These are phyloP conservation scores for Tromatobia lineatoria DNA, from an alignment of 2,888 invertebrate genomes.

Conservation along the genomic window DNA sequence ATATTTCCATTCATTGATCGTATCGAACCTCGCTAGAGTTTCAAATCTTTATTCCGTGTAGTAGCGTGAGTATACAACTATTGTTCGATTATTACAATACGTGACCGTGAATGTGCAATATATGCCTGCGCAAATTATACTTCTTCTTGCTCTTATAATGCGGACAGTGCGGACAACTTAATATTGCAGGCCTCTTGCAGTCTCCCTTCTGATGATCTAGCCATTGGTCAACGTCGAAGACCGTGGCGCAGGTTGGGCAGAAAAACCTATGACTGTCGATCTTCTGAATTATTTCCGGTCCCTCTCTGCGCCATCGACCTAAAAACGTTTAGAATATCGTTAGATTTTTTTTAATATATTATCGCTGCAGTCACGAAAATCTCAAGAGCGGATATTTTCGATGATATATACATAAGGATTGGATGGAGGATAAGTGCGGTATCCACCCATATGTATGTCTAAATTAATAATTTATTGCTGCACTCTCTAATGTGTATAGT, in stretches of 20 bases:
- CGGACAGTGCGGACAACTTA: slow-evolving; percentile 82
- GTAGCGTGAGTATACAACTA: slow-evolving; percentile 42
- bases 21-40: not conserved
- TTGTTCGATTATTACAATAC: slow-evolving; percentile 45
- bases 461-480: slow-evolving; percentile 64
- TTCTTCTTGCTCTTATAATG: slow-evolving; percentile 82
- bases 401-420: slow-evolving; percentile 20
- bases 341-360: slow-evolving; percentile 3
- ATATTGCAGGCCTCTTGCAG: slow-evolving; percentile 84
- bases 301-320: slow-evolving; percentile 59
- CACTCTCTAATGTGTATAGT: slow-evolving; percentile 32
- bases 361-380: not conserved
- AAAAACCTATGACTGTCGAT: slow-evolving; percentile 77
- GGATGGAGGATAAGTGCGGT: slow-evolving; percentile 33
- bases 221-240: slow-evolving; percentile 87
- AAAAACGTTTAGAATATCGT: slow-evolving; percentile 58
- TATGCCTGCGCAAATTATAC: slow-evolving; percentile 82
- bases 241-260: slow-evolving; percentile 87
- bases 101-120: slow-evolving; percentile 77
- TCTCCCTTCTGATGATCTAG: slow-evolving; percentile 83
- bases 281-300: slow-evolving; percentile 43
- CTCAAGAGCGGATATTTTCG: slow-evolving; percentile 15
- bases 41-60: slow-evolving; percentile 26
- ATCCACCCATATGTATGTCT: slow-evolving; percentile 29
- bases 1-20: slow-evolving; percentile 13